Evolutionary conservation across 2,113 vertebrate genomes (phyloP).

Genomic region (Urocitellus parryii): DNA sequence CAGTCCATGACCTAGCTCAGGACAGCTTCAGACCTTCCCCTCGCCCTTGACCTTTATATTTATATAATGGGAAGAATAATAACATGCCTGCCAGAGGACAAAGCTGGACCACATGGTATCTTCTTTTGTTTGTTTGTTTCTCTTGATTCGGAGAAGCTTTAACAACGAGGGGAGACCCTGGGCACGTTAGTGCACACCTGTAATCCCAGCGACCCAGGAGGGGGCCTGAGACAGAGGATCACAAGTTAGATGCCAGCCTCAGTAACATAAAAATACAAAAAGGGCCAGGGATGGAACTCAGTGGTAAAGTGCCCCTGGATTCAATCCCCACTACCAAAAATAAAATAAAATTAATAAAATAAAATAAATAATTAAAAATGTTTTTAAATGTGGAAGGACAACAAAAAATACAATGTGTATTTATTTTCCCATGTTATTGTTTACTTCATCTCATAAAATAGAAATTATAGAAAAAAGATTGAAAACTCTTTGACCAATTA

Average conservation of each 20-base stretch:
- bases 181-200: no score
- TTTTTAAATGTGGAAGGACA: not conserved
- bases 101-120: not conserved
- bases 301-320: no score
- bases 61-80: not conserved
- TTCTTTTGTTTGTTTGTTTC: not conserved
- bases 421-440: not conserved
- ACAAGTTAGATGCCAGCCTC: no score
- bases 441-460: conserved; percentile 37
- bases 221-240: no score
- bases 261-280: no score
- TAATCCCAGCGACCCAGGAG: no score
- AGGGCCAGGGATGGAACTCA: no score
- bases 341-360: no score
- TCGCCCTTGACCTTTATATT: not conserved
- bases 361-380: no score
- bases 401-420: not conserved
- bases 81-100: not conserved
- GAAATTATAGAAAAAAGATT: conserved; percentile 31
- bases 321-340: no score
- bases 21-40: not conserved
- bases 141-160: conserved; percentile 47
- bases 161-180: not conserved
- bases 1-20: not conserved
- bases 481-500: not conserved